Evolutionary conservation across 1,140 invertebrate genomes (phyloP).

Genomic region (Bactericera cockerelli): DNA sequence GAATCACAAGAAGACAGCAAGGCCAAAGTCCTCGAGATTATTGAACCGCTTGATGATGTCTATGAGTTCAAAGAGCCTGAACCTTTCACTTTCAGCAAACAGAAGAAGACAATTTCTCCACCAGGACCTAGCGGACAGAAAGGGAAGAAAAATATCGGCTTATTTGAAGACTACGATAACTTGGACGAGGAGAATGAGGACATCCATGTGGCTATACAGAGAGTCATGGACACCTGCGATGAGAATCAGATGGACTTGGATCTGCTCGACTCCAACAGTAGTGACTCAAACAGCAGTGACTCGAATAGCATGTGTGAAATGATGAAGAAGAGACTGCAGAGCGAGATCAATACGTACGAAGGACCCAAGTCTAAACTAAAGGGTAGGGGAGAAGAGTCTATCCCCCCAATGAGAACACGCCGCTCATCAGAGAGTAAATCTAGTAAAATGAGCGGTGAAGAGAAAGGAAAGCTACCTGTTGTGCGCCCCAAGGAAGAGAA

Average conservation of each 20-base stretch:
- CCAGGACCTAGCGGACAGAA: constrained; percentile 38
- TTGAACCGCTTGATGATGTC: constrained; percentile 41
- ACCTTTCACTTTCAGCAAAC: constrained; percentile 49
- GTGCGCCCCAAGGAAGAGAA: constrained; percentile 8
- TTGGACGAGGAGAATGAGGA: constrained; percentile 36
- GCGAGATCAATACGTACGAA: background rate
- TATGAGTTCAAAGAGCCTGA: constrained; percentile 82
- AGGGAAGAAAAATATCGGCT: constrained; percentile 25
- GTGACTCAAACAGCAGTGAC: constrained; percentile 13
- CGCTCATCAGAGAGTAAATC: background rate
- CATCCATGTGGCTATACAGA: constrained; percentile 34
- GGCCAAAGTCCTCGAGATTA: constrained; percentile 14
- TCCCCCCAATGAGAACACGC: background rate
- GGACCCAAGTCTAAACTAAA: background rate
- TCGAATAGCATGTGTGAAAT: background rate
- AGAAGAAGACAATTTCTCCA: background rate
- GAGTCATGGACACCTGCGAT: constrained; percentile 23
- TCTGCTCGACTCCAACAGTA: constrained; percentile 23
- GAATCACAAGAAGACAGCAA: constrained; percentile 19
- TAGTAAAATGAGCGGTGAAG: background rate
- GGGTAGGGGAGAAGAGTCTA: too few relatives aligned
- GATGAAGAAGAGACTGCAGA: background rate
- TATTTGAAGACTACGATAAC: background rate
- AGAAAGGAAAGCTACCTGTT: background rate
- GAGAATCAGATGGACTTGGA: background rate